Evolutionary conservation across 2,113 vertebrate species (phyloP).

Genomic region (Stomatorhinus ivindoensis): DNA sequence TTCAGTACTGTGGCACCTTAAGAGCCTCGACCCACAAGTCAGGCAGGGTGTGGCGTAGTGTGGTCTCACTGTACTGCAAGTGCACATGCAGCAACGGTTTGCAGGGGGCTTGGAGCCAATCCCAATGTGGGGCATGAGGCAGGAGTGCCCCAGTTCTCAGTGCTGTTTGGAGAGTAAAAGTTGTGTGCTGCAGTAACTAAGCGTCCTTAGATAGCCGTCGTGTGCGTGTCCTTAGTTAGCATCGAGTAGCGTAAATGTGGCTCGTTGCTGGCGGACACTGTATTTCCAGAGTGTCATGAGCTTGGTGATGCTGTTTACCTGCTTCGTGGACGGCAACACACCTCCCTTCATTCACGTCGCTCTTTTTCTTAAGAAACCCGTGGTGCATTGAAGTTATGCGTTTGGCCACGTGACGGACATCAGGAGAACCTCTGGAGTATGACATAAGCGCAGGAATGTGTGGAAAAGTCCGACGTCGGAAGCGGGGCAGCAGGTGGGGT

Average conservation of each 20-base stretch:
- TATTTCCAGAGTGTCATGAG: neutral
- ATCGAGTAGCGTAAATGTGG: slow-evolving; percentile 39
- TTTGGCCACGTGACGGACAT: neutral
- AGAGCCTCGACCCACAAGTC: neutral
- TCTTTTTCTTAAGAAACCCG: neutral
- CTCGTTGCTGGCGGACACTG: neutral
- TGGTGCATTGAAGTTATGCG: neutral
- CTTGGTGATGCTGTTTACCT: neutral
- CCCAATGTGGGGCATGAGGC: neutral
- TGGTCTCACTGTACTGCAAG: neutral
- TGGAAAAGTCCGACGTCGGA: neutral
- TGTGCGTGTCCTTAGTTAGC: slow-evolving; percentile 37
- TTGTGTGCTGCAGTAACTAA: slow-evolving; percentile 43
- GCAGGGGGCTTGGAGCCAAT: neutral
- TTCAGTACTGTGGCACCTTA: neutral
- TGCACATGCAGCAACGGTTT: neutral
- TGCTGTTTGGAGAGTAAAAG: slow-evolving; percentile 34
- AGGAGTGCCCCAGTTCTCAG: neutral
- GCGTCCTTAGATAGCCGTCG: slow-evolving; percentile 26
- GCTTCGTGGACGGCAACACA: neutral
- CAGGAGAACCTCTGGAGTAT: neutral
- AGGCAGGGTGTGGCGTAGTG: neutral
- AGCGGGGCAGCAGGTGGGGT: neutral
- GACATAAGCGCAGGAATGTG: neutral
- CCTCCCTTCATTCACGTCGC: too few species aligned